Evolutionary conservation across 2,113 vertebrate genomes (phyloP), one percentile per base, ranked within the genome.

Genomic region (Lycaon pictus): DNA sequence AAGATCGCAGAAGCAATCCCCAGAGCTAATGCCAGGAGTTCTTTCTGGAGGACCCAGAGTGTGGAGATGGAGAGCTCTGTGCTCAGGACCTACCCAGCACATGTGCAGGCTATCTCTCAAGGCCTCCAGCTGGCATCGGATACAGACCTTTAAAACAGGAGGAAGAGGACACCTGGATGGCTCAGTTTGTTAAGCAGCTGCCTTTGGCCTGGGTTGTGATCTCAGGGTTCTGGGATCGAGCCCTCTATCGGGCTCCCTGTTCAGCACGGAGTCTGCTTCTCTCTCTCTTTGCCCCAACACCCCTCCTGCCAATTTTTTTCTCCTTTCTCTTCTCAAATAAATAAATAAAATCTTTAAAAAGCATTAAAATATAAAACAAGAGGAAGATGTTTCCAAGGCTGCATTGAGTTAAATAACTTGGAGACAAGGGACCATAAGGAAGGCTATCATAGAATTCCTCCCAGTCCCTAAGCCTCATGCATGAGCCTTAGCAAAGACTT

Each of bases 21-120:
- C 23, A 71, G 3, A 56, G 43, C 2, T 32, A 71, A 72, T 10
- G 25, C 0, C 12, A 25, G 35, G 43, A 74, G 22, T 8, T 86
- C 20, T 67, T 76, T 90, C 48, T 58, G 35, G 32, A 53, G 10
- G 12, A 72, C 9, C 7, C 2, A 62, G 19, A 15, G 6, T 17
- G 2, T n/a, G 17, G 60, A 43, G 19, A 37, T 16, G 6, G 27
- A 3, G 23, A 7, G 2, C 3, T 77, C 10, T 23, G 85, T 48
- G 20, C 17, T 29, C 15, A 23, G 27, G 25, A 79, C 25, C 29
- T 15, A 3, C 72, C 1, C 27, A 43, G 2, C 22, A 9, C 3
- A 11, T 11, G 2, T 60, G 58, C 63, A 9, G 8, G 1, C 1
- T 1, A 23, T 16, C 17, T 29, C 6, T 13, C 4, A 51, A 29